Base-by-base conservation (phyloP, 2,797 vertebrate species). In the Sebastes variabilis region DNA sequence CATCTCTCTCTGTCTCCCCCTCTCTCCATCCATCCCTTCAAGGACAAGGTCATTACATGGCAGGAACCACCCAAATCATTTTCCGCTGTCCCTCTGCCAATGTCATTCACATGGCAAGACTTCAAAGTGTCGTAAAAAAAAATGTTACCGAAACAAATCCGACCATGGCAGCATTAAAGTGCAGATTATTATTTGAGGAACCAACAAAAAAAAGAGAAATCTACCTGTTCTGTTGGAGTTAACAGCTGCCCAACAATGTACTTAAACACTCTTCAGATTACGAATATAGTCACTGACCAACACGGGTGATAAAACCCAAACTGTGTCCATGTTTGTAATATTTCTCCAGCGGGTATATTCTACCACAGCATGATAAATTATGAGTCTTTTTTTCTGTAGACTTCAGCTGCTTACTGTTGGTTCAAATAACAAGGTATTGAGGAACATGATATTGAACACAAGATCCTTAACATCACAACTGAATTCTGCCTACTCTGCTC, bases 21-120 rank as follows among this genome's bases (percentile, higher is more conserved):
- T 72, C 73, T 65, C 42, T 84, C 54, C 20, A 71, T 76, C 70
- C 72, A 75, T 72, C 46, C 66, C 7, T 77, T 83, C 86, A 92
- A 92, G 79, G 86, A 89, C 89, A 89, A 89, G 77, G 88, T 84
- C 75, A 32, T 64, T 42, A 49, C 73, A 77, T 75, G 72, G 62
- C 77, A 71, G 11, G 30, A 84, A 77, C 72, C 59, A 75, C 72
- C 54, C 36, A 70, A 42, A 30, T 82, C 34, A n/a, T 55, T 56
- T 29, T 18, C 36, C 61, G 13, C n/a, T 56, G 71, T 62, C 8
- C 56, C 14, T 73, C 42, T 80, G 20, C 18, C 77, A 78, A 25
- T 82, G 77, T 82, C 70, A 55, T 75, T 72, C 36, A 29, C 52
- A 81, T 27, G 66, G 64, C 64, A 38, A 60, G 49, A 75, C 49